Evolutionary conservation across 2,113 vertebrate species (phyloP), one percentile per base, ranked within the genome.

Genomic region (Lagopus muta): DNA sequence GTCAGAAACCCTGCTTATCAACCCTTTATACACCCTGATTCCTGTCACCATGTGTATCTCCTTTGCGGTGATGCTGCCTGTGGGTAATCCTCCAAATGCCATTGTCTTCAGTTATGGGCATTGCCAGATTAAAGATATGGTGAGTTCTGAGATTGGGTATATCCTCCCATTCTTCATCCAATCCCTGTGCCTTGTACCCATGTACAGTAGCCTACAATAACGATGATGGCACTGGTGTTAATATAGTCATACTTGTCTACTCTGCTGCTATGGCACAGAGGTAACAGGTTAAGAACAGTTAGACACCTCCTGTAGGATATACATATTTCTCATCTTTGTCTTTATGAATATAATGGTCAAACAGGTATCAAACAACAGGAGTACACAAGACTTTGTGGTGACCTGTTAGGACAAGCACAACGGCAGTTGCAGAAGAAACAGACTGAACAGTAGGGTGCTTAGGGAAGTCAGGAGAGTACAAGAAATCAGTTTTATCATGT

Each of bases 81-180:
- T 99, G 91, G 99, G 99, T 79, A 99, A 99, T 93, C 99, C 99
- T 50, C 99, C 99, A 89, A 99, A 99, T 13, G 99, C 99, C 95
- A 99, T 99, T 18, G 98, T 99, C 96, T 99, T 99, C 97, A 99
- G 98, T 96, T 99, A 99, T 3, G 99, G 99, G 71, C 99, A 99
- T 94, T 98, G 99, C 97, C 98, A 99, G 96, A 99, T 99, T 94
- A 99, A 98, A 92, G 99, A 99, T 73, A 99, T 99, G 99, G 99
- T 99, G 96, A 97, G 97, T 97, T 34, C 16, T 34, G 55, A 54
- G 47, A n/a, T 14, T 3, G 2, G 7, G 1, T 48, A 6, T 36
- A 62, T 42, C 47, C 17, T 66, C 25, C 28, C 32, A 34, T 20
- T 19, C 28, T 65, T 90, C 47, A 25, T n/a, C 38, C 30, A 80